Percentiles rank a stretch among this genome's conserved stretches.
phyloP scores from a whole-genome alignment of 2,888 invertebrate genomes.

The Halictus quadricinctus region DNA sequence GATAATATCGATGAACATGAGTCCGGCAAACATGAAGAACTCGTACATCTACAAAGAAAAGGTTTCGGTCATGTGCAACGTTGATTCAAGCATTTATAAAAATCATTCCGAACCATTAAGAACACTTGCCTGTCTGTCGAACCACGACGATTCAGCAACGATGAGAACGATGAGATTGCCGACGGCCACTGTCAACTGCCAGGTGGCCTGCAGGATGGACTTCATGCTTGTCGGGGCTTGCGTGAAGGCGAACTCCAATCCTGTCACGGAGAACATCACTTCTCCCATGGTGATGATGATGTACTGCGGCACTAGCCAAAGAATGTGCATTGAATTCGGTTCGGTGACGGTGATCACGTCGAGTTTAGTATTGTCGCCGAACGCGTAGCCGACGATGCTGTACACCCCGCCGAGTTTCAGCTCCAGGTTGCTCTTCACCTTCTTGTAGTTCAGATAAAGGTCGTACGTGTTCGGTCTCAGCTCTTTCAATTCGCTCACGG shows the following conservation, averaged over 20 bases:
- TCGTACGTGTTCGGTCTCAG: constrained; percentile 82
- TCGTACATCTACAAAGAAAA: constrained; percentile 89
- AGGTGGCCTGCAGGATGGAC: constrained; percentile 95
- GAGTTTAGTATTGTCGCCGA: constrained; percentile 53
- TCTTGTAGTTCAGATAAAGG: constrained; percentile 79
- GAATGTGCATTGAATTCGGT: constrained; percentile 90
- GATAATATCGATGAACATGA: constrained; percentile 93
- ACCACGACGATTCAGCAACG: constrained; percentile 90
- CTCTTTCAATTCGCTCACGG: constrained; percentile 53
- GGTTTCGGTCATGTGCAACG: background rate
- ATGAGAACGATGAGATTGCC: constrained; percentile 97
- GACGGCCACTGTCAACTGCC: constrained; percentile 95
- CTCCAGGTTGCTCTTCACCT: constrained; percentile 76
- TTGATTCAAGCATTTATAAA: too few species aligned
- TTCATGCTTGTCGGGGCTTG: constrained; percentile 97
- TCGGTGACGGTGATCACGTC: constrained; percentile 84
- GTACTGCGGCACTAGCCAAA: constrained; percentile 96
- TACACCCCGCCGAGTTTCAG: constrained; percentile 88
- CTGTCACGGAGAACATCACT: constrained; percentile 98
- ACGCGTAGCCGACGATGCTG: constrained; percentile 83
- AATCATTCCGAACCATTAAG: background rate
- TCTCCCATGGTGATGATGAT: constrained; percentile 96
- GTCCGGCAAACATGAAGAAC: constrained; percentile 92
- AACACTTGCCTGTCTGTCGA: constrained; percentile 88
- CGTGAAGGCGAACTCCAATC: constrained; percentile 97